Percentiles rank a stretch among this genome's conserved stretches.
Evolutionary conservation across 2,797 vertebrate genomes (phyloP).

Genomic region (Buceros bicornis): DNA sequence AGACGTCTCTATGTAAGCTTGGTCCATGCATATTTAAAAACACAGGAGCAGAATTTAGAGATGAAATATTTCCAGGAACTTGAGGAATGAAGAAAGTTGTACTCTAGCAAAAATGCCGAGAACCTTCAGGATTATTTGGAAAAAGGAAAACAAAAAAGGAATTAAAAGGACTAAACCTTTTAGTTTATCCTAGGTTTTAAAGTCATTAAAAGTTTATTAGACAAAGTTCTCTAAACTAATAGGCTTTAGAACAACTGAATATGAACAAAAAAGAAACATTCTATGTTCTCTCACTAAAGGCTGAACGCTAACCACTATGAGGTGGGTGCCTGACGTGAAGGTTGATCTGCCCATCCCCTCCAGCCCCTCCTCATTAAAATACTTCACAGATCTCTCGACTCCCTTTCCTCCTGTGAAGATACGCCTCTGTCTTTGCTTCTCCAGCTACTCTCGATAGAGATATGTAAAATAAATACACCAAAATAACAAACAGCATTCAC

Average conservation of each 20-base stretch:
- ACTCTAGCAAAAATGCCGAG: not conserved
- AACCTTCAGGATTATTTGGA: not conserved
- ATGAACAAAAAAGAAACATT: not conserved
- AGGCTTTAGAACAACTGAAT: not conserved
- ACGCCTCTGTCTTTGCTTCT: not conserved
- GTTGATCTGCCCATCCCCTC: not conserved
- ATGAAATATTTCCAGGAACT: not conserved
- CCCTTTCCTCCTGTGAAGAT: not conserved
- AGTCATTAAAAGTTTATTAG: constrained; percentile 8
- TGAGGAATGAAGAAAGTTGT: not conserved
- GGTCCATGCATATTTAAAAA: not conserved
- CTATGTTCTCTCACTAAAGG: not conserved
- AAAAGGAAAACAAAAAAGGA: not conserved
- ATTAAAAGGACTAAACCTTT: not conserved
- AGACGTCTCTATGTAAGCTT: not conserved
- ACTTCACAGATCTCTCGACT: not conserved
- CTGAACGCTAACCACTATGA: not conserved
- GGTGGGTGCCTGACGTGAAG: fast-evolving
- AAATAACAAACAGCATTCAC: not conserved
- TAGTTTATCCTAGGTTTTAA: not conserved
- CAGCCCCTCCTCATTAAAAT: not conserved
- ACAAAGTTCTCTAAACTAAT: not conserved
- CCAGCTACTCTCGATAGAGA: not conserved
- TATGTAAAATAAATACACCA: not conserved
- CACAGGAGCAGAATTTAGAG: not conserved